Percentiles rank a stretch among this genome's conserved stretches.
These are phyloP conservation scores for Plecotus auritus DNA, from an alignment of 2,113 vertebrate genomes.

Conservation along the genomic window DNA sequence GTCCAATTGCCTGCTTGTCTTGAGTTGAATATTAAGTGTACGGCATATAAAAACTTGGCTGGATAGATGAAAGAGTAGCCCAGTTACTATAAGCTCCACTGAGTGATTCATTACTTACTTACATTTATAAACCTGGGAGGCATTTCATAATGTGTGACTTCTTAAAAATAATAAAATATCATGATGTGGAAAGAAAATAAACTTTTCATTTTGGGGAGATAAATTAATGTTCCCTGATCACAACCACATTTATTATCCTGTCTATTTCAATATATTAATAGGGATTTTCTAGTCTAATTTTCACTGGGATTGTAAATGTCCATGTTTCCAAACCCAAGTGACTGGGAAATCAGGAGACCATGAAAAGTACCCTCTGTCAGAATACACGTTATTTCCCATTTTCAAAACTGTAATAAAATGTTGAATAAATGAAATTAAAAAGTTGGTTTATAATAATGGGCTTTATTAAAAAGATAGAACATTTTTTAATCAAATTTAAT, in stretches of 20 bases:
- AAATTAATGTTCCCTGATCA: not conserved
- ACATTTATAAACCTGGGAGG: not conserved
- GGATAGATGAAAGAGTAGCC: not conserved
- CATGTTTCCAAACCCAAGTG: not conserved
- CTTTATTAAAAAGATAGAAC: not conserved
- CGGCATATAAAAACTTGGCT: not conserved
- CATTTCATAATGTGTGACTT: conserved; percentile 2
- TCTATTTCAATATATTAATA: not conserved
- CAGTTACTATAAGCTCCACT: not conserved
- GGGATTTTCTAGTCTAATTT: not conserved
- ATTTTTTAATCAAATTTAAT: not conserved
- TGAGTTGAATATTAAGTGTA: not conserved
- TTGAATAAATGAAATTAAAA: not conserved
- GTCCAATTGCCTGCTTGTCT: not conserved
- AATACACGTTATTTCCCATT: not conserved
- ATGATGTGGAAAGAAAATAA: not conserved
- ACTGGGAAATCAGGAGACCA: not conserved
- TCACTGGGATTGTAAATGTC: not conserved
- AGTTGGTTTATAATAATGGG: not conserved
- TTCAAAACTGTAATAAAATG: not conserved
- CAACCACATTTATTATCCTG: not conserved
- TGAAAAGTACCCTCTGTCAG: not conserved
- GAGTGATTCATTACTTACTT: not conserved
- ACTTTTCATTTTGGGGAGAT: not conserved
- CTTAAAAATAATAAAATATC: conserved; percentile 6